These are phyloP conservation scores for Myotis findleyi DNA, from an alignment of 2,797 vertebrate species.

Conservation along the genomic window DNA sequence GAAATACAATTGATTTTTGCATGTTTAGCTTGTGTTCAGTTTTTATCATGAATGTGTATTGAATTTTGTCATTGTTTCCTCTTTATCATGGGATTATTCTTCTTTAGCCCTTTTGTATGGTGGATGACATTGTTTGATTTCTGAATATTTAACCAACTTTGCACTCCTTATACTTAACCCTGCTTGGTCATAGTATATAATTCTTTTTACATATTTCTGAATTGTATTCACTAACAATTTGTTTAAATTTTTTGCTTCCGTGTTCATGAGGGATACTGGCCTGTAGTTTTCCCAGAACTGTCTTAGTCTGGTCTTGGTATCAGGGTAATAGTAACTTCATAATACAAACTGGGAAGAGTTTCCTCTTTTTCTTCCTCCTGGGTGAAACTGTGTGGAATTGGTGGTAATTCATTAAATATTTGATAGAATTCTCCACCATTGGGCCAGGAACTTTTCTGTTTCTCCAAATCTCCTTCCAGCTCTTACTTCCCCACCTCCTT, in stretches of 20 bases:
- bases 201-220: neutral
- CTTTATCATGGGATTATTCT: neutral
- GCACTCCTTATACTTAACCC: neutral
- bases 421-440: neutral
- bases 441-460: neutral
- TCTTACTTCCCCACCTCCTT: neutral
- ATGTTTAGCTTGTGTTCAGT: neutral
- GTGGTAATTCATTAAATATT: neutral
- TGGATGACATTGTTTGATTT: neutral
- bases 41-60: neutral
- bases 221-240: constrained; percentile 14
- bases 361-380: neutral
- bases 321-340: constrained; percentile 7
- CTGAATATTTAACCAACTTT: constrained; percentile 35
- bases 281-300: neutral
- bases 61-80: constrained; percentile 23
- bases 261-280: neutral
- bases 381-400: neutral
- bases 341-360: neutral
- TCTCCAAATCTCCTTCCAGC: neutral
- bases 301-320: constrained; percentile 16
- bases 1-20: neutral
- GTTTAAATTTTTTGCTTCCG: neutral
- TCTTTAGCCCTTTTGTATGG: neutral
- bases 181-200: neutral